Percentiles rank a stretch among this genome's conserved stretches.
Evolutionary conservation across 2,888 invertebrate species (phyloP).

Genomic region (Criorhina ranunculi): DNA sequence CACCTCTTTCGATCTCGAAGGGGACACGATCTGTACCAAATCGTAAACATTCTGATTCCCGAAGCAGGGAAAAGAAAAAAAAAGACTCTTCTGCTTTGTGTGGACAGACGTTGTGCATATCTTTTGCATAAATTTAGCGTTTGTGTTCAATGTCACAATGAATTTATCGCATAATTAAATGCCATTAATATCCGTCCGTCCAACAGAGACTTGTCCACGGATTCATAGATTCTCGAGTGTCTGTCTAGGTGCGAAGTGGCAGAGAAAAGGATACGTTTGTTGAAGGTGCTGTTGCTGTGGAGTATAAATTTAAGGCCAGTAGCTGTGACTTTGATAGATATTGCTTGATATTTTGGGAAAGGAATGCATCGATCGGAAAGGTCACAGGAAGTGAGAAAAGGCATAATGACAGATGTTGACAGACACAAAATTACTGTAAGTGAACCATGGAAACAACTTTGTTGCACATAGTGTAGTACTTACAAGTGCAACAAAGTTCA

Average conservation of each 20-base stretch:
- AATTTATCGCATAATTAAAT: conserved; percentile 77
- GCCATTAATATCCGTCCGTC: conserved; percentile 77
- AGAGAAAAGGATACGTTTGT: not conserved
- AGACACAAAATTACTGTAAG: too few species aligned
- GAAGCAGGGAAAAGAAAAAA: conserved; percentile 8
- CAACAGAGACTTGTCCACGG: conserved; percentile 69
- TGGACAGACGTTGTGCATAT: conserved; percentile 48
- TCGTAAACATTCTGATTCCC: conserved; percentile 56
- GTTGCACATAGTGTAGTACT: conserved; percentile 19
- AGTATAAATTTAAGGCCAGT: conserved; percentile 20
- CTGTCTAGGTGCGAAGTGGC: not conserved
- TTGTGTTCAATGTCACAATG: conserved; percentile 77
- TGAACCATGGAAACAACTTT: not conserved
- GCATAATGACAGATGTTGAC: too few species aligned
- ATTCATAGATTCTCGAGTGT: conserved; percentile 56
- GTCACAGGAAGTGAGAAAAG: not conserved
- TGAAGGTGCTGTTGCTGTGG: conserved; percentile 20
- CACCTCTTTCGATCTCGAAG: conserved; percentile 35
- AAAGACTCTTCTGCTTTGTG: conserved; percentile 39
- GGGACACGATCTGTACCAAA: conserved; percentile 54
- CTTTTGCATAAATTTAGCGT: conserved; percentile 74
- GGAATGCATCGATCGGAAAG: not conserved
- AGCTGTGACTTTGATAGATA: conserved; percentile 36
- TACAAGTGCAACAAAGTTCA: conserved; percentile 30
- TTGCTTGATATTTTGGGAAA: conserved; percentile 9